Evolutionary conservation across 35 echinoderm and acorn worm genomes (phyloP), one percentile per base, ranked within the genome.

Genomic region (Apostichopus japonicus): DNA sequence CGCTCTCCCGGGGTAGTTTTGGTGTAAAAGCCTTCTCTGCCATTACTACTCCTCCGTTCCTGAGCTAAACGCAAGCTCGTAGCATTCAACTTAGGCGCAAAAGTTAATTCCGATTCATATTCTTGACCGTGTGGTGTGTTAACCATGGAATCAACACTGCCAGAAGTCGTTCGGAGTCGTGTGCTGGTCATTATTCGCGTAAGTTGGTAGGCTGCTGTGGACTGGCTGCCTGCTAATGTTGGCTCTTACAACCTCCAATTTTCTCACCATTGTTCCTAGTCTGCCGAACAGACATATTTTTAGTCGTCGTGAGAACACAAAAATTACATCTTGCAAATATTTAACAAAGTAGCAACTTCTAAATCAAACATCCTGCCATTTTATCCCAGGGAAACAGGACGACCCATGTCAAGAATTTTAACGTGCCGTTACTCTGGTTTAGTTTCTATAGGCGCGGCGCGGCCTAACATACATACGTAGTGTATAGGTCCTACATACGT

Each of bases 101-200:
- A 98, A 16, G 97, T 96, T 22, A 98, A 88, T 58, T 98, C 97
- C 16, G 91, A 71, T 67, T 96, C 97, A 89, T 92, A 93, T 87
- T 77, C 86, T 61, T 87, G 80, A 6, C 53, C 24, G 53, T 56
- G 23, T 23, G 84, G 16, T 65, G 75, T 24, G 61, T 27, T 63
- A 27, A 55, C 56, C 16, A 71, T 61, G 21, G 84, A 24, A 71
- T 65, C 86, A 79, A 63, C 73, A 90, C 22, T 55, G 24, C 87
- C 57, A 24, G 84, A 6, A 24, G 24, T 80, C 55, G 78, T 53
- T 56, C 92, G 63, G 19, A 88, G 52, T 81, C 77, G 23, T 10
- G 76, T 87, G 55, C 86, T 94, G 56, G 86, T 62, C 87, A 78
- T 44, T 70, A 15, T 23, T 77, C 58, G 8, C 24, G 6, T 53